A percentile compares a stretch with the other conserved stretches of the same genome.
phyloP scores from a whole-genome alignment of 2,797 vertebrate genomes.

The Megalops cyprinoides region DNA sequence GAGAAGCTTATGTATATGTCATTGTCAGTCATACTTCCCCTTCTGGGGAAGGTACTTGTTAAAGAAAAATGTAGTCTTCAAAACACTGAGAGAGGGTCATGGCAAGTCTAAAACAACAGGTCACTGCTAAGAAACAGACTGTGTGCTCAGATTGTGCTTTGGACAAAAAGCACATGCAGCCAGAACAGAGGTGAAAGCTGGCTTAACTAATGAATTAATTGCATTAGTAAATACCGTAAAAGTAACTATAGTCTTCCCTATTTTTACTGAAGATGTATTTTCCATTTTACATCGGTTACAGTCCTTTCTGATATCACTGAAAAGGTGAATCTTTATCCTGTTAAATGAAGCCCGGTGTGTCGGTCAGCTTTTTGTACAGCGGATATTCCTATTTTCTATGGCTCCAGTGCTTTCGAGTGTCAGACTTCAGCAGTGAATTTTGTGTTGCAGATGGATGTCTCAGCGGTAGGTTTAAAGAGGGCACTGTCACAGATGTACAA shows the following conservation, averaged over 20 bases:
- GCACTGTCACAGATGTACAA: constrained; percentile 14
- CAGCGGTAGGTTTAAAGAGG: not conserved
- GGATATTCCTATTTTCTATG: not conserved
- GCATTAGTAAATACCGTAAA: too few relatives aligned
- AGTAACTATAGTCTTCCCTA: not conserved
- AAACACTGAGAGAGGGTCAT: too few relatives aligned
- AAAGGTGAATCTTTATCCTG: not conserved
- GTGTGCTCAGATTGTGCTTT: too few relatives aligned
- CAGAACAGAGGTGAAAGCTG: too few relatives aligned
- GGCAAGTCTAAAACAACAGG: too few relatives aligned
- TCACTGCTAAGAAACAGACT: too few relatives aligned
- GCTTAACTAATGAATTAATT: too few relatives aligned
- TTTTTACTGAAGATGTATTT: not conserved
- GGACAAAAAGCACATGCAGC: too few relatives aligned
- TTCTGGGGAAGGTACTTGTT: too few relatives aligned
- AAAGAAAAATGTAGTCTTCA: too few relatives aligned
- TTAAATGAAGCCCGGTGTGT: not conserved
- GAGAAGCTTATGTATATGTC: too few relatives aligned
- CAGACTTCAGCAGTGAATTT: not conserved
- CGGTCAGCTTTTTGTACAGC: not conserved
- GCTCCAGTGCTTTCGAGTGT: not conserved
- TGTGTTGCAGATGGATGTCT: not conserved
- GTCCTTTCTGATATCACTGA: constrained; percentile 5
- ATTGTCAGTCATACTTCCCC: too few relatives aligned
- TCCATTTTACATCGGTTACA: not conserved